A percentile compares a stretch with the other conserved stretches of the same genome.
Conservation (phyloP, 2,797 vertebrate species). For the Myioborus melanocephalus region DNA sequence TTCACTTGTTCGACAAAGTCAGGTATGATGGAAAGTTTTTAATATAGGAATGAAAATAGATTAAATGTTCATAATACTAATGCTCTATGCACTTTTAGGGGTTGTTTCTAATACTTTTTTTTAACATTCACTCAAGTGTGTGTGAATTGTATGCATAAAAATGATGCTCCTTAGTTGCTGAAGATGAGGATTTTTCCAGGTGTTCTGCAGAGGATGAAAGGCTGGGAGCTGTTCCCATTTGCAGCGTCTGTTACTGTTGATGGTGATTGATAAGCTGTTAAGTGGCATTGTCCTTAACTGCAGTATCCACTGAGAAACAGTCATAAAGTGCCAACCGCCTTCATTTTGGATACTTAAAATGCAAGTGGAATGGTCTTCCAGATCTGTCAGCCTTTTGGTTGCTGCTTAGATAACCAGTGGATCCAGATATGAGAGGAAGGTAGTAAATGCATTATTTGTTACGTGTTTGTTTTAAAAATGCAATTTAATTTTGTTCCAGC, state of each 20-base stretch:
- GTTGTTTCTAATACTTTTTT: neutral
- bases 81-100: neutral
- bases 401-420: accelerated
- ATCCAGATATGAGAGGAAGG: neutral
- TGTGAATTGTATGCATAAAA: neutral
- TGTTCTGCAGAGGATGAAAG: neutral
- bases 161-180: neutral
- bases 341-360: neutral
- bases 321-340: neutral
- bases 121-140: neutral
- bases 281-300: neutral
- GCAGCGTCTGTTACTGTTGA: neutral
- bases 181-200: neutral
- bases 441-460: neutral
- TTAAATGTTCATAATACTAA: neutral
- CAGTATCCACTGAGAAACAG: neutral
- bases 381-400: neutral
- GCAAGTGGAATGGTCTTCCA: neutral
- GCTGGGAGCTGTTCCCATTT: neutral
- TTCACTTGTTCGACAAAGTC: slow-evolving; percentile 89
- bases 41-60: neutral
- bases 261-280: neutral
- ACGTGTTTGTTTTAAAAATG: neutral
- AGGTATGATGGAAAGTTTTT: slow-evolving; percentile 77
- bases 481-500: slow-evolving; percentile 72